These are phyloP conservation scores for Gallinago jamesoni DNA, from an alignment of 2,113 vertebrate species.

Conservation along the genomic window DNA sequence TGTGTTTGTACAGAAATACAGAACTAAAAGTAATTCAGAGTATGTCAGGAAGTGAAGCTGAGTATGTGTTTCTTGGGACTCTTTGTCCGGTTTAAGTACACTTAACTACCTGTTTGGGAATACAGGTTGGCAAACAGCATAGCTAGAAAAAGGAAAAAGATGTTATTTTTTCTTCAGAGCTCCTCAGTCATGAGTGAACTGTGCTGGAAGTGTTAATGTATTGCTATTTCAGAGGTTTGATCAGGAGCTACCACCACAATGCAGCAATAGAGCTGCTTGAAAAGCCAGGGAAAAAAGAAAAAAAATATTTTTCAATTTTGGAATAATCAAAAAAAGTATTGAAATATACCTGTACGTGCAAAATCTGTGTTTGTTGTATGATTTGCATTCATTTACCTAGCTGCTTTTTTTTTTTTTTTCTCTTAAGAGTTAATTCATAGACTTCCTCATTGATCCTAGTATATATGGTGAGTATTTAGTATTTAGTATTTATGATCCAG, in stretches of 20 bases:
- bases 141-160: not conserved
- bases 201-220: not conserved
- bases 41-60: not conserved
- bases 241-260: not conserved
- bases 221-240: not conserved
- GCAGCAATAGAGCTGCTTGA: not conserved
- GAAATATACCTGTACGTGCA: not conserved
- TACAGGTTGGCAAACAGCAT: not conserved
- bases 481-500: not conserved
- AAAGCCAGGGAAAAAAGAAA: not conserved
- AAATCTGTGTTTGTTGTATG: not conserved
- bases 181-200: not conserved
- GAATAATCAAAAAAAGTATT: not conserved
- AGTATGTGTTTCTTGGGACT: constrained; percentile 2
- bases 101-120: constrained; percentile 17
- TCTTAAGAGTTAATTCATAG: not conserved
- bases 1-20: constrained; percentile 21
- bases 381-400: not conserved
- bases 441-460: not conserved
- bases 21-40: constrained; percentile 29
- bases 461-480: not conserved
- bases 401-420: not conserved
- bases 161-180: not conserved
- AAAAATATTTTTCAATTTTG: not conserved
- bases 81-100: not conserved